These are phyloP conservation scores for Coremacera marginata DNA, from an alignment of 2,888 invertebrate genomes.

Conservation along the genomic window DNA sequence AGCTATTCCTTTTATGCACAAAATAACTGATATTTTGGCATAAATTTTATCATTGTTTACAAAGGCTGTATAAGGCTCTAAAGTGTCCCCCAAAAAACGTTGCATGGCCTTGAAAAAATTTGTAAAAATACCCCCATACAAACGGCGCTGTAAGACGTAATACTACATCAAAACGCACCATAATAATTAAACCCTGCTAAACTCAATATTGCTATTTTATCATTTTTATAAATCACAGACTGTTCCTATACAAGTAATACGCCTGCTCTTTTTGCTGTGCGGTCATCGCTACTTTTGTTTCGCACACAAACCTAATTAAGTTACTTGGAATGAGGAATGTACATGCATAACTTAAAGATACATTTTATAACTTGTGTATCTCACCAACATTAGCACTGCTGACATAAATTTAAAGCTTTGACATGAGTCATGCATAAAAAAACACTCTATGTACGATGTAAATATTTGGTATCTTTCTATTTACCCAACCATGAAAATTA, in stretches of 20 bases:
- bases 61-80: too few relatives aligned
- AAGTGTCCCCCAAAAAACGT: too few relatives aligned
- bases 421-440: slow-evolving; percentile 36
- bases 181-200: neutral
- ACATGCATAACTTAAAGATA: slow-evolving; percentile 23
- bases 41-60: too few relatives aligned
- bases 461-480: neutral
- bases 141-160: too few relatives aligned
- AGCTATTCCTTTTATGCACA: too few relatives aligned
- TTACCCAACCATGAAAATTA: slow-evolving; percentile 26
- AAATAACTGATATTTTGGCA: too few relatives aligned
- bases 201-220: neutral
- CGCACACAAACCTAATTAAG: slow-evolving; percentile 42
- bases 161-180: neutral
- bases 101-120: too few relatives aligned
- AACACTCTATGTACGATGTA: neutral
- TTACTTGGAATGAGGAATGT: slow-evolving; percentile 37
- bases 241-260: neutral
- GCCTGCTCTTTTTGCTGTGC: neutral
- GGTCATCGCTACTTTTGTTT: slow-evolving; percentile 24
- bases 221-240: neutral
- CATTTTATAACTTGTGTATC: neutral
- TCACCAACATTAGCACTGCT: slow-evolving; percentile 57
- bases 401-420: slow-evolving; percentile 57
- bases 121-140: too few relatives aligned